Evolutionary conservation across 2,113 vertebrate species (phyloP).

Genomic region (Strix uralensis): DNA sequence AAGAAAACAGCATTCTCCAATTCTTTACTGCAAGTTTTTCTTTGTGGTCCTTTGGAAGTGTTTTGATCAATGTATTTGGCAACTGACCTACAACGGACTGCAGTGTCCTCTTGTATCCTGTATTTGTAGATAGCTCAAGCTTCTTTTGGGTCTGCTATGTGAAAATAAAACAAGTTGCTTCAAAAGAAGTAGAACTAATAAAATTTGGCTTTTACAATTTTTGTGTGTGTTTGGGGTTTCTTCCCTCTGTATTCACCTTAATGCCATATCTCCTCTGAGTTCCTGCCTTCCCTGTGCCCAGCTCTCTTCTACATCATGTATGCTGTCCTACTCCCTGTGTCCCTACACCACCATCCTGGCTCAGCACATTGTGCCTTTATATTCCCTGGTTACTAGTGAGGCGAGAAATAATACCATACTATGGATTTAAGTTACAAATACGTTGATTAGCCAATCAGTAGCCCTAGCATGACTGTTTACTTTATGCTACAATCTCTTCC

Average conservation of each 20-base stretch:
- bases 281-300: neutral
- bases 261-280: neutral
- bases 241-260: neutral
- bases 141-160: neutral
- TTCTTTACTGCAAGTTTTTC: neutral
- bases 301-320: neutral
- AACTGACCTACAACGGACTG: neutral
- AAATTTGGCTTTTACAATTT: neutral
- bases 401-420: neutral
- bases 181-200: neutral
- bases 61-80: neutral
- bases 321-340: neutral
- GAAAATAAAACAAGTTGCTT: neutral
- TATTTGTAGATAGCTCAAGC: neutral
- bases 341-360: neutral
- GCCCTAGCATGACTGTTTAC: neutral
- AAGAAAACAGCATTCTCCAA: neutral
- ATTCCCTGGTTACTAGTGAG: neutral
- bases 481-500: neutral
- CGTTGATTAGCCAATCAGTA: neutral
- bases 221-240: neutral
- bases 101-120: neutral
- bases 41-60: neutral
- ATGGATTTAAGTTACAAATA: neutral
- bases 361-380: neutral